Percentiles rank a stretch among this genome's conserved stretches.
phyloP scores from a whole-genome alignment of 2,113 vertebrate species.

The Tyrannus savana region DNA sequence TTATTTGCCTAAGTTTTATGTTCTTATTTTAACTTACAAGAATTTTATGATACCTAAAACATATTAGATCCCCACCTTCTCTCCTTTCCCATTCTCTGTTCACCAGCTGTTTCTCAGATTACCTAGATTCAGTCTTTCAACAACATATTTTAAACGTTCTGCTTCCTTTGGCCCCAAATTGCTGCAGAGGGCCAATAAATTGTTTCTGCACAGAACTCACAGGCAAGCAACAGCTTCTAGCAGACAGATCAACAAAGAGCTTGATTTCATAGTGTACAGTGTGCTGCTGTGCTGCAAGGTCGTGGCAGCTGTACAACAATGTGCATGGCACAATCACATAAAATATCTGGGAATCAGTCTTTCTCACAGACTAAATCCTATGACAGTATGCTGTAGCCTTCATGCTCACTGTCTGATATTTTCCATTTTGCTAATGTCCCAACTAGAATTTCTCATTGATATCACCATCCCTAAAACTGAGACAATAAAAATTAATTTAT shows the following conservation, averaged over 20 bases:
- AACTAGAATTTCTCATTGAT: background rate
- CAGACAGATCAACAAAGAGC: background rate
- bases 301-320: background rate
- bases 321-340: background rate
- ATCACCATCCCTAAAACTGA: background rate
- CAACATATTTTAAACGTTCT: background rate
- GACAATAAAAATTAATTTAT: background rate
- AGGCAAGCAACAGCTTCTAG: background rate
- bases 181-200: background rate
- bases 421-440: background rate
- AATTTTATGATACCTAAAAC: background rate
- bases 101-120: background rate
- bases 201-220: background rate
- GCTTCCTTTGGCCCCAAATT: background rate
- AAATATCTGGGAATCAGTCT: background rate
- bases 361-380: background rate
- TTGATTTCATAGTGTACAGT: background rate
- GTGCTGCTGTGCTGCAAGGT: background rate
- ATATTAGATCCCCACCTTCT: background rate
- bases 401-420: background rate
- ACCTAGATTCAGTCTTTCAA: background rate
- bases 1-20: background rate
- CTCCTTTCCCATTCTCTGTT: background rate
- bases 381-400: background rate
- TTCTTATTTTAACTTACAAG: background rate